These are phyloP conservation scores for Cephus runcator DNA, from an alignment of 2,888 invertebrate genomes.

Conservation along the genomic window DNA sequence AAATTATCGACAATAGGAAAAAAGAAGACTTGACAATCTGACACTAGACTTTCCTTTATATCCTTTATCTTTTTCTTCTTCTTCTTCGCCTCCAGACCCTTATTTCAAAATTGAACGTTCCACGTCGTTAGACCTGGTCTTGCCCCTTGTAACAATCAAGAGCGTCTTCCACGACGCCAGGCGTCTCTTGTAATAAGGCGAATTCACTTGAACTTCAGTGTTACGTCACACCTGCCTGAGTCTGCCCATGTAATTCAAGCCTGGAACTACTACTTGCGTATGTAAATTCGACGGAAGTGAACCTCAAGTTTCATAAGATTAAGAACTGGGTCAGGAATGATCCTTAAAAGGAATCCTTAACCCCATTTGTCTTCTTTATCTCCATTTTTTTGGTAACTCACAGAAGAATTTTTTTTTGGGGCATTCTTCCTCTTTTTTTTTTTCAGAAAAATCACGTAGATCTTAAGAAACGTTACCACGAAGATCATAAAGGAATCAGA, in stretches of 20 bases:
- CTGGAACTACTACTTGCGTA: neutral
- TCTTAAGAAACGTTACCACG: neutral
- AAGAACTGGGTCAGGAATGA: neutral
- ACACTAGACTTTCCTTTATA: neutral
- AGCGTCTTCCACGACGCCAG: neutral
- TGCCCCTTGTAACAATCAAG: neutral
- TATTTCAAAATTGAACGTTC: neutral
- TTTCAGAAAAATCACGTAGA: neutral
- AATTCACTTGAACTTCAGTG: neutral
- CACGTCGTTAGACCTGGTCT: neutral
- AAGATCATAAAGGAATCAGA: neutral
- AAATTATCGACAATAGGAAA: neutral
- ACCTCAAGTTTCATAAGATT: neutral
- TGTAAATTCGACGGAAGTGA: neutral
- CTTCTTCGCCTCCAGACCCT: neutral
- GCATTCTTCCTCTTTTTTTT: neutral
- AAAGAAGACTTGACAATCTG: neutral
- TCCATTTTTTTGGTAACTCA: neutral
- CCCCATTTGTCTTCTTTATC: neutral
- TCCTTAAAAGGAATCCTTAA: neutral
- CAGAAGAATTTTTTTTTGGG: neutral
- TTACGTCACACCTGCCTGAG: neutral
- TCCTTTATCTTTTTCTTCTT: conserved; percentile 6
- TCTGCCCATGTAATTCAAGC: neutral
- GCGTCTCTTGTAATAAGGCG: neutral